Evolutionary conservation across 2,113 vertebrate genomes (phyloP).

Genomic region (Camelus dromedarius): DNA sequence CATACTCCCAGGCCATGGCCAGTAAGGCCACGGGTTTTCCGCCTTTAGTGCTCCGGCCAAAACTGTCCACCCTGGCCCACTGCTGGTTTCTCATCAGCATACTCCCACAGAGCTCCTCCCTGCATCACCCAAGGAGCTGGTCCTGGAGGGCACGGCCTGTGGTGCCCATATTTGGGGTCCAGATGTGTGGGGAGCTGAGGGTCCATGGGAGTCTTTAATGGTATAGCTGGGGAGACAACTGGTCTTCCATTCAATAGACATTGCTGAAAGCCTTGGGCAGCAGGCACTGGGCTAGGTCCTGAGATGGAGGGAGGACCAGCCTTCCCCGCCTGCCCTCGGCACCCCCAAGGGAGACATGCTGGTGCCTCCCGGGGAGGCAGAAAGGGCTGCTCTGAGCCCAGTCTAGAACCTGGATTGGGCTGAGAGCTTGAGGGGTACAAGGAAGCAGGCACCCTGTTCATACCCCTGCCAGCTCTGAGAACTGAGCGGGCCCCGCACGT

Average conservation of each 20-base stretch:
- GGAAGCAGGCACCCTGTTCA: background rate
- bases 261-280: background rate
- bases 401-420: background rate
- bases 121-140: rapidly evolving
- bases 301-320: background rate
- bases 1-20: background rate
- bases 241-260: background rate
- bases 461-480: background rate
- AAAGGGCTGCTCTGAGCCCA: background rate
- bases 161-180: background rate
- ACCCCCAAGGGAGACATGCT: background rate
- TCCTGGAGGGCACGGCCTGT: background rate
- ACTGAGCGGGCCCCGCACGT: background rate
- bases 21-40: background rate
- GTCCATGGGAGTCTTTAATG: background rate
- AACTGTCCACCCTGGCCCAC: background rate
- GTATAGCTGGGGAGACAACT: background rate
- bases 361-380: background rate
- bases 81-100: background rate
- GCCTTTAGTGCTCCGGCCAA: background rate
- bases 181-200: background rate
- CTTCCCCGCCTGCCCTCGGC: background rate
- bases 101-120: background rate
- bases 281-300: background rate
- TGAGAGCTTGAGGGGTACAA: background rate